Conservation (phyloP, 2,797 vertebrate species). For the Sylvilagus floridanus region DNA sequence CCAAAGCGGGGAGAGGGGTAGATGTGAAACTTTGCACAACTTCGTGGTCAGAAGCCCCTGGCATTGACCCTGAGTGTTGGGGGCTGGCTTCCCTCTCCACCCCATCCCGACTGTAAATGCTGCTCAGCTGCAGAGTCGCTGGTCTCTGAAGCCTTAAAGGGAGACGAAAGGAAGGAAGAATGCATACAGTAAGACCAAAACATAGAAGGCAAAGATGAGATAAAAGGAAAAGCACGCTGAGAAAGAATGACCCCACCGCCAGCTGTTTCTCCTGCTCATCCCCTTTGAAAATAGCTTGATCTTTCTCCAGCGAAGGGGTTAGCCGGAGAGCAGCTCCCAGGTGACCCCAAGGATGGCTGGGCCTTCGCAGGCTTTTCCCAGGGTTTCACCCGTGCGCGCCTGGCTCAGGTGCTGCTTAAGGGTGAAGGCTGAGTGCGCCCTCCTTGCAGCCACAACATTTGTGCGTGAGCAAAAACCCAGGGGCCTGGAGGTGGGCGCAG, state of each 20-base stretch:
- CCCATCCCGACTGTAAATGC: neutral
- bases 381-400: rapidly evolving
- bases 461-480: neutral
- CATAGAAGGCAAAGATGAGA: neutral
- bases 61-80: no score
- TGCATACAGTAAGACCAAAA: neutral
- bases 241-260: neutral
- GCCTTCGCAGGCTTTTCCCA: no score
- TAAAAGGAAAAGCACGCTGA: neutral
- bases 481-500: rapidly evolving
- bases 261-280: neutral
- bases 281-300: neutral
- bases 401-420: neutral
- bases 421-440: neutral
- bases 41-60: neutral
- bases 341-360: no score
- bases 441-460: neutral
- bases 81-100: rapidly evolving
- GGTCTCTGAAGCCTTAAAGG: neutral
- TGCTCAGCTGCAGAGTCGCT: neutral
- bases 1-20: rapidly evolving
- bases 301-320: neutral
- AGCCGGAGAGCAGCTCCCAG: neutral
- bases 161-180: neutral
- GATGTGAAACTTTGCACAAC: neutral